Evolutionary conservation across 2,888 invertebrate species (phyloP).

Genomic region (Myopa testacea): DNA sequence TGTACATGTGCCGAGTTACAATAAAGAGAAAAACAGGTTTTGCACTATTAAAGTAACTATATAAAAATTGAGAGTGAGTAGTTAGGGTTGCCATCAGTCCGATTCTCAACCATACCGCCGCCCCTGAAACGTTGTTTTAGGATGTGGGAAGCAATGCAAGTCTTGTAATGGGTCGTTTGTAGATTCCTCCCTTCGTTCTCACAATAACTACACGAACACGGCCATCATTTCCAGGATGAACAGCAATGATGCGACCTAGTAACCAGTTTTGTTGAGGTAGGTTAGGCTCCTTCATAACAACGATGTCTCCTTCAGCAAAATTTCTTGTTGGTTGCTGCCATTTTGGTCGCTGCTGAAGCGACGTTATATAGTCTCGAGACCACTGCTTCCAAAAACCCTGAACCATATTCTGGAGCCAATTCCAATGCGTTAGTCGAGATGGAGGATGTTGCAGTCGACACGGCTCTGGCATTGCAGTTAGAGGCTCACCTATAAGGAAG

Average conservation of each 20-base stretch:
- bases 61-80: too few relatives aligned
- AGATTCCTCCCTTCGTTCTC: neutral
- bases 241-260: conserved; percentile 36
- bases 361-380: conserved; percentile 34
- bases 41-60: too few relatives aligned
- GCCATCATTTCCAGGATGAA: conserved; percentile 43
- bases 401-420: conserved; percentile 35
- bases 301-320: neutral
- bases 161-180: neutral
- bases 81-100: too few relatives aligned
- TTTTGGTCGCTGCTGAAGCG: conserved; percentile 37
- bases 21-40: too few relatives aligned
- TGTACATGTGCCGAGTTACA: too few relatives aligned
- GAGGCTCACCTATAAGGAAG: conserved; percentile 42
- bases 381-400: conserved; percentile 46
- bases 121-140: neutral
- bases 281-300: conserved; percentile 30
- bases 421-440: neutral
- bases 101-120: too few relatives aligned
- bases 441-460: neutral
- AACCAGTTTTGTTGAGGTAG: neutral
- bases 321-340: conserved; percentile 16
- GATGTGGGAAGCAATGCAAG: neutral
- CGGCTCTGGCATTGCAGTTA: conserved; percentile 36
- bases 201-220: conserved; percentile 33